Conservation (phyloP, 1,140 invertebrate genomes). For the Mamestra configurata region DNA sequence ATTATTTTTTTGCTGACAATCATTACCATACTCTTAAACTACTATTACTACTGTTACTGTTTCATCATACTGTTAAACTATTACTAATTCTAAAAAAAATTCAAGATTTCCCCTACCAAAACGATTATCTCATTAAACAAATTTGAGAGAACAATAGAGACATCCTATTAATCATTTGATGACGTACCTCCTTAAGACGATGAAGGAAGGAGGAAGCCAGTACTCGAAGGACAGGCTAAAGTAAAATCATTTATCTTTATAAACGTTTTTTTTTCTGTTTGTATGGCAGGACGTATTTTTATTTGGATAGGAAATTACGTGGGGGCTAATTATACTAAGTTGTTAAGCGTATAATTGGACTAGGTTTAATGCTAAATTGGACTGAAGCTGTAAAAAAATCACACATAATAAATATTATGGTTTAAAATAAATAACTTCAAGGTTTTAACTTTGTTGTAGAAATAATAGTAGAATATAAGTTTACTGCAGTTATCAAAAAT, state of each 20-base stretch:
- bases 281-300: conserved; percentile 1
- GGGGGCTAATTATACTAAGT: not conserved
- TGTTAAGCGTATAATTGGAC: not conserved
- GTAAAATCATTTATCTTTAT: conserved; percentile 5
- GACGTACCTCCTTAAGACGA: conserved; percentile 23
- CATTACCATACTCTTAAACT: too few relatives aligned
- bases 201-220: conserved; percentile 42
- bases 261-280: not conserved
- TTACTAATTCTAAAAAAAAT: not conserved
- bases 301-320: conserved; percentile 11
- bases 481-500: too few relatives aligned
- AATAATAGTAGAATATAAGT: too few relatives aligned
- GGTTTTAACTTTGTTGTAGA: too few relatives aligned
- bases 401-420: too few relatives aligned
- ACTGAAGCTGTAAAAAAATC: too few relatives aligned
- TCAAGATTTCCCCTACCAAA: conserved; percentile 24
- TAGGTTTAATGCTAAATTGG: too few relatives aligned
- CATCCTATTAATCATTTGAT: conserved; percentile 39
- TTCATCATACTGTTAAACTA: not conserved
- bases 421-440: too few relatives aligned
- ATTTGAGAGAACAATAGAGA: conserved; percentile 22
- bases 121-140: conserved; percentile 16
- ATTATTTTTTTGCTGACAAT: too few relatives aligned
- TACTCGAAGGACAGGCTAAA: conserved; percentile 16
- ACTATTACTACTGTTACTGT: too few relatives aligned